phyloP scores from a whole-genome alignment of 1,140 invertebrate genomes.

The Babylonia areolata region DNA sequence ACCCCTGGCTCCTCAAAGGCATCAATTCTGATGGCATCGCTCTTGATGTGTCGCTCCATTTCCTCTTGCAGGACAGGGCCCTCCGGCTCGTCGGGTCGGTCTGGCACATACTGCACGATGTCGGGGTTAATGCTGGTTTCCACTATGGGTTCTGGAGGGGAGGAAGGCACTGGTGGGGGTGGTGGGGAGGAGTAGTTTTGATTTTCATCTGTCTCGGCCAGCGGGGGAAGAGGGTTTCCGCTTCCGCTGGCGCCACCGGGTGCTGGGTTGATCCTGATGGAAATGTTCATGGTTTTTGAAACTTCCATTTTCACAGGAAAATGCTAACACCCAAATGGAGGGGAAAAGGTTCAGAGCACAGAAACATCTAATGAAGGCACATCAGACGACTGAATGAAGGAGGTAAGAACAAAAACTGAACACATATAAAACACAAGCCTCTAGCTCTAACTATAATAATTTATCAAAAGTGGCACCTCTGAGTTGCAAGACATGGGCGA shows the following conservation, averaged over 20 bases:
- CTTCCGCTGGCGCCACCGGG: neutral
- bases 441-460: too few species aligned
- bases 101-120: neutral
- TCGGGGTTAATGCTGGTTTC: neutral
- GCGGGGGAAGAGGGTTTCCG: neutral
- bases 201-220: conserved; percentile 29
- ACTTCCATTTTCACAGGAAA: too few species aligned
- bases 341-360: too few species aligned
- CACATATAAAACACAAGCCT: too few species aligned
- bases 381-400: too few species aligned
- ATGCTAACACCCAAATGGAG: too few species aligned
- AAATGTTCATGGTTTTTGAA: too few species aligned
- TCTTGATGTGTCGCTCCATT: neutral
- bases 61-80: neutral
- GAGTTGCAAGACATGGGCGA: too few species aligned
- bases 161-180: neutral
- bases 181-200: neutral
- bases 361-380: too few species aligned
- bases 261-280: conserved; percentile 15
- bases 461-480: too few species aligned
- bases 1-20: neutral
- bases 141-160: neutral
- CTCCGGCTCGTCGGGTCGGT: neutral
- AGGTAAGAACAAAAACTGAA: too few species aligned
- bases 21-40: neutral